phyloP scores from a whole-genome alignment of 2,113 vertebrate genomes.

The Platichthys stellatus region DNA sequence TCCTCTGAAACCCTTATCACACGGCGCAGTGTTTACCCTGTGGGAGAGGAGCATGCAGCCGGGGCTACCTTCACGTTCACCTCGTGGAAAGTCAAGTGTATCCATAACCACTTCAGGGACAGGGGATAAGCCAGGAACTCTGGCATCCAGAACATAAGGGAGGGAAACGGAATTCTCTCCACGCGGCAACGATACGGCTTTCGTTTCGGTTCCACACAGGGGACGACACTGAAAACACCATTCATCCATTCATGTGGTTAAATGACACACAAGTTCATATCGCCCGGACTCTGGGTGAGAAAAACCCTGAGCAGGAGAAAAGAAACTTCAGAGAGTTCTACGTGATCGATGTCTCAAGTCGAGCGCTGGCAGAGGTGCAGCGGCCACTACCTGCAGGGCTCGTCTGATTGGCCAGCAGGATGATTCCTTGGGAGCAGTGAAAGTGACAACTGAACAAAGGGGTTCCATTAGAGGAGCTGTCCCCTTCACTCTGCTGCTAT shows the following conservation, averaged over 20 bases:
- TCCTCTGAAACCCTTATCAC: constrained; percentile 57
- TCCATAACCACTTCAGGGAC: constrained; percentile 50
- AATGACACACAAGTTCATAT: constrained; percentile 10
- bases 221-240: not conserved
- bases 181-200: constrained; percentile 4
- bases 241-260: not conserved
- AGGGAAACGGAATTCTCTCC: not conserved
- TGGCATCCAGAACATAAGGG: constrained; percentile 23
- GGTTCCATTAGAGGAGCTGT: constrained; percentile 73
- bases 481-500: constrained; percentile 63
- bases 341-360: constrained; percentile 44
- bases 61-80: constrained; percentile 41
- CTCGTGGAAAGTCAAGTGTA: constrained; percentile 53
- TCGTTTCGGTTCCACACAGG: not conserved
- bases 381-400: constrained; percentile 49
- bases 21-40: constrained; percentile 47
- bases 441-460: constrained; percentile 80
- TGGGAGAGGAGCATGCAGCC: constrained; percentile 35
- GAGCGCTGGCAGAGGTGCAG: constrained; percentile 28
- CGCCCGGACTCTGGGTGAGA: not conserved
- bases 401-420: constrained; percentile 65
- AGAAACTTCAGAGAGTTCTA: constrained; percentile 19
- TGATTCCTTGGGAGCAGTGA: constrained; percentile 69
- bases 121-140: constrained; percentile 28
- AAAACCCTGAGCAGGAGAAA: not conserved